Conservation (phyloP, 2,113 vertebrate species). For the Camelus dromedarius region DNA sequence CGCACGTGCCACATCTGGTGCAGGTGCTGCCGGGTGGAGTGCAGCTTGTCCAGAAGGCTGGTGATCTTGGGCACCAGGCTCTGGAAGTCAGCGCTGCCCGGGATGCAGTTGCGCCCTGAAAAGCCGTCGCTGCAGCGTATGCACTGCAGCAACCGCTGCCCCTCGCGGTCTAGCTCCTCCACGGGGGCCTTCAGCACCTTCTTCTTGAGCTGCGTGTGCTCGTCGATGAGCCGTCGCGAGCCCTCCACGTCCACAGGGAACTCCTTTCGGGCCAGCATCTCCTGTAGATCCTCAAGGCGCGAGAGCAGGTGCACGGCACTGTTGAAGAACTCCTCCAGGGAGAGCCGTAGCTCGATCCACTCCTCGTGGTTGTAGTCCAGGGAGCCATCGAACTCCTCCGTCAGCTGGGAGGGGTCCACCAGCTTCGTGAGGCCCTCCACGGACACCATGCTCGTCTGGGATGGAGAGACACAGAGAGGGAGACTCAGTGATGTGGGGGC, state of each 20-base stretch:
- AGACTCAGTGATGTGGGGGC: background rate
- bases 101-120: constrained; percentile 97
- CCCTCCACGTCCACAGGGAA: constrained; percentile 98
- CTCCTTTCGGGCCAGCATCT: constrained; percentile 96
- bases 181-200: constrained; percentile 99
- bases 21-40: constrained; percentile 97
- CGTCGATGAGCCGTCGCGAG: constrained; percentile 96
- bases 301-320: constrained; percentile 96
- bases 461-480: constrained; percentile 58
- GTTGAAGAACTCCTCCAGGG: constrained; percentile 98
- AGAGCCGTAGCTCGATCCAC: constrained; percentile 97
- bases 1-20: constrained; percentile 99
- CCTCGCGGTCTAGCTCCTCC: constrained; percentile 97
- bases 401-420: constrained; percentile 98
- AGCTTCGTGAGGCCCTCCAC: constrained; percentile 98
- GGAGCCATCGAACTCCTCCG: constrained; percentile 97
- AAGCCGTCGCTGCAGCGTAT: constrained; percentile 97
- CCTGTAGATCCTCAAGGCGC: constrained; percentile 97
- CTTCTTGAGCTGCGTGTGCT: constrained; percentile 98
- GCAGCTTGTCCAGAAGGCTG: constrained; percentile 98
- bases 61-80: constrained; percentile 98
- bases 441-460: constrained; percentile 98
- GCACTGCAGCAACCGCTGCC: constrained; percentile 96
- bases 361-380: constrained; percentile 99
- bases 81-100: constrained; percentile 98